These are phyloP conservation scores for Helogale parvula DNA, from an alignment of 2,113 vertebrate genomes.

Conservation along the genomic window DNA sequence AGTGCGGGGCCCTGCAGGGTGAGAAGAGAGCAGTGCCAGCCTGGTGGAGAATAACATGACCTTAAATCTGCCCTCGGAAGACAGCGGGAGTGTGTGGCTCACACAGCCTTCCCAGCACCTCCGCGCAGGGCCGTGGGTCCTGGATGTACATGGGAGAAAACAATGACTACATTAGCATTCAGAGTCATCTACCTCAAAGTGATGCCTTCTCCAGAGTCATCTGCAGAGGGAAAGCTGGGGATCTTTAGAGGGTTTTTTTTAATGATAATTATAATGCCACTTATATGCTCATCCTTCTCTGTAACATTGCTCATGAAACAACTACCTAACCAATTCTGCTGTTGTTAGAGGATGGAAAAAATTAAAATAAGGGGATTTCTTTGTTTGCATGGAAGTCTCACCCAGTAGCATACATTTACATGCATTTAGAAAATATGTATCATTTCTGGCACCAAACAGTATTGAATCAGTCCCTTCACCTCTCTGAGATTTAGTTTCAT, in stretches of 20 bases:
- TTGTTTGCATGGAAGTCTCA: constrained; percentile 54
- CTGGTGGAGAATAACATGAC: constrained; percentile 43
- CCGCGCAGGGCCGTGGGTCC: accelerated
- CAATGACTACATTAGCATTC: constrained; percentile 65
- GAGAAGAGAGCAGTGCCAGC: constrained; percentile 45
- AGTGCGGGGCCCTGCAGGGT: constrained; percentile 49
- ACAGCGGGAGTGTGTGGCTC: constrained; percentile 18
- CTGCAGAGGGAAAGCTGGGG: constrained; percentile 50
- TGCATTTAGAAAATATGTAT: constrained; percentile 42
- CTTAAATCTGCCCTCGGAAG: constrained; percentile 47
- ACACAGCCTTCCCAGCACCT: neutral
- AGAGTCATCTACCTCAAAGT: neutral
- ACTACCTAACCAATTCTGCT: constrained; percentile 39
- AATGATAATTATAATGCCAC: constrained; percentile 53
- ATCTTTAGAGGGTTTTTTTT: constrained; percentile 22
- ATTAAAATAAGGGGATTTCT: constrained; percentile 39
- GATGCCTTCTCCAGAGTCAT: neutral
- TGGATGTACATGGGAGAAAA: neutral
- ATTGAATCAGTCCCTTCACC: constrained; percentile 6
- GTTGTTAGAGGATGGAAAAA: constrained; percentile 46
- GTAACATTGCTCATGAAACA: constrained; percentile 37
- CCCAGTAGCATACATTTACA: constrained; percentile 51
- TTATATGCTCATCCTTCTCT: constrained; percentile 43
- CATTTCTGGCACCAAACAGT: neutral
- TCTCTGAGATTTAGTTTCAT: neutral